A percentile compares a stretch with the other conserved stretches of the same genome.
Conservation (phyloP, 2,797 vertebrate species). For the Sparus aurata region DNA sequence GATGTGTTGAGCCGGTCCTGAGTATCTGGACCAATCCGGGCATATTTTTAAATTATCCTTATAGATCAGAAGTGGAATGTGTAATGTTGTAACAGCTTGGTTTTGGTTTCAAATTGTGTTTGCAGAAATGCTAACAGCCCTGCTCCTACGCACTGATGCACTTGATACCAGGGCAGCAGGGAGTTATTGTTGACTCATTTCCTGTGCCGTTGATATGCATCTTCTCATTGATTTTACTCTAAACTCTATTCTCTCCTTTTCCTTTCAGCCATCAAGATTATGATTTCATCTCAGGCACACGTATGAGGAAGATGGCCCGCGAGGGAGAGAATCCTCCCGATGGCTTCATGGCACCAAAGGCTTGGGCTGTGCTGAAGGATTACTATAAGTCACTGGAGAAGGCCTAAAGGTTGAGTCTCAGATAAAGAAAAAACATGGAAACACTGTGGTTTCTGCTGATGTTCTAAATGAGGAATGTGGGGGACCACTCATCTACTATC, state of each 20-base stretch:
- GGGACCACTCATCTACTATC: constrained; percentile 86
- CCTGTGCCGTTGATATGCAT: constrained; percentile 24
- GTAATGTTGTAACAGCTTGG: constrained; percentile 13
- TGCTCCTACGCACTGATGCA: not conserved
- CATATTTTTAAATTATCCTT: not conserved
- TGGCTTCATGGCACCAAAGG: constrained; percentile 97
- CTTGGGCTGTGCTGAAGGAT: constrained; percentile 95
- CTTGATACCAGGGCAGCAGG: constrained; percentile 22
- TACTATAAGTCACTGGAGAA: constrained; percentile 97
- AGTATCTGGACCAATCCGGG: not conserved
- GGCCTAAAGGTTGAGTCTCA: constrained; percentile 78
- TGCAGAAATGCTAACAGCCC: constrained; percentile 34
- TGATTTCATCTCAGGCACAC: constrained; percentile 98
- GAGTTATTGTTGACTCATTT: constrained; percentile 32
- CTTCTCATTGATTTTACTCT: constrained; percentile 45
- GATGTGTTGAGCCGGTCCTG: not conserved
- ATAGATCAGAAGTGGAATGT: constrained; percentile 4
- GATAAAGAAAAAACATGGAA: constrained; percentile 14
- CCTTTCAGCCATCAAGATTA: constrained; percentile 93
- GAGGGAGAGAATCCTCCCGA: constrained; percentile 95
- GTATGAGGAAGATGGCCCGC: constrained; percentile 96
- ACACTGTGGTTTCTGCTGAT: constrained; percentile 60
- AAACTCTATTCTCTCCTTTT: not conserved
- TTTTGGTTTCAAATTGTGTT: constrained; percentile 19
- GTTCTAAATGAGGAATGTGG: constrained; percentile 67